Base-by-base conservation (phyloP, 1,140 invertebrate species). In the Amphibalanus amphitrite region DNA sequence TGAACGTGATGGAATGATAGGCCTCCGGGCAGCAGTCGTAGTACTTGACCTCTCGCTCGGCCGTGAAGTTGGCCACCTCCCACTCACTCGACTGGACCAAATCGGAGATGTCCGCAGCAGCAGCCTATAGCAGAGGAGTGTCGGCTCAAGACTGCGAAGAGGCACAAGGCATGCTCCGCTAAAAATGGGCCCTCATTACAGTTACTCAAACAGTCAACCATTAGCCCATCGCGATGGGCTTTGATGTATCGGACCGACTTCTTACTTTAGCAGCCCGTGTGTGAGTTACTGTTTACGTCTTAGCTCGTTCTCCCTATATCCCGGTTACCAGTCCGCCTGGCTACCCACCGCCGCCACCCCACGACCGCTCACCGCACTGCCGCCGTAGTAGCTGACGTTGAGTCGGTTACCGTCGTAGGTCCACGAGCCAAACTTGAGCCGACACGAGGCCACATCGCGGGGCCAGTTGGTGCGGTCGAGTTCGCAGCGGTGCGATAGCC, bases 401-500 rank as follows among this genome's bases (percentile, higher is more conserved):
- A 67, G 0, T 0, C 65, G 26, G 65, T 28, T 8, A 26, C 65
- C 65, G 65, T 67, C 10, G 28, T 67, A 28, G 10, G 65, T 67
- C 65, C 65, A 67, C 3, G 65, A 67, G 65, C 65, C 65, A 25
- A 67, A 67, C 65, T 67, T 67, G 65, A 67, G 20, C n/a, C 17
- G 28, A 28, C 65, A 67, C 3, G n/a, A 6, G 28, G 65, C 65
- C 65, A 28, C n/a, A 10, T 67, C 65, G 8, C 65, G 65, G 10
- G 65, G 65, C 65, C 65, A 67, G 65, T 67, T 28, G 65, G 65
- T 67, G 23, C 65, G 65, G n/a, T 67, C 65, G 17, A 67, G n/a
- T n/a, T 3, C 4, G n/a, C 65, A 67, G 65, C 65, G 65, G 8
- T 10, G 23, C 28, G 26, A 10, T 17, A 67, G 15, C 3, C 65